Conservation (phyloP, 1,140 invertebrate genomes). For the Lepidurus couesii region DNA sequence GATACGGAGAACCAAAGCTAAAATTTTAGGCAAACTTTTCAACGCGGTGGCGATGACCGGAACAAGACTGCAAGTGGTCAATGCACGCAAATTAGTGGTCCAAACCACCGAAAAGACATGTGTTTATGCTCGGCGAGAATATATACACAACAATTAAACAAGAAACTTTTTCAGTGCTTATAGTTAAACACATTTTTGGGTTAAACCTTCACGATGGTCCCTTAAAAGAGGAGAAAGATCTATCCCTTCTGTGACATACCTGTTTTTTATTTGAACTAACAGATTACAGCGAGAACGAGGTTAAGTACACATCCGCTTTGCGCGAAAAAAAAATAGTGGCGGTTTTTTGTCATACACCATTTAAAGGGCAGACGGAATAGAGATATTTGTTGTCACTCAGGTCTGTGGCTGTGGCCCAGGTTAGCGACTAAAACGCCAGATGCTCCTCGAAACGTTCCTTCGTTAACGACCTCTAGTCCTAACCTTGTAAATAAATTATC, state of each 20-base stretch:
- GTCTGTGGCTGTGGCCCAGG: background rate
- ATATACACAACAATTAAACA: background rate
- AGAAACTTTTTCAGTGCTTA: background rate
- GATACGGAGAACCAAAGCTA: too few relatives aligned
- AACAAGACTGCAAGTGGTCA: too few relatives aligned
- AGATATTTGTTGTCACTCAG: background rate
- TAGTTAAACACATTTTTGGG: too few relatives aligned
- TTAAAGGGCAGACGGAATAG: too few relatives aligned
- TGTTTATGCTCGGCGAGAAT: background rate
- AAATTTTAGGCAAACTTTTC: too few relatives aligned
- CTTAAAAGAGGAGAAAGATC: too few relatives aligned
- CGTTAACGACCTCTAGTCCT: background rate
- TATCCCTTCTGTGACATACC: background rate
- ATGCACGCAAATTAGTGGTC: too few relatives aligned
- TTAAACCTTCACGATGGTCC: too few relatives aligned
- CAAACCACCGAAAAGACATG: too few relatives aligned
- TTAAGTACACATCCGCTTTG: background rate
- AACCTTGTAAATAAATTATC: background rate
- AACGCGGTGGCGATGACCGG: too few relatives aligned
- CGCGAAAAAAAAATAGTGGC: background rate
- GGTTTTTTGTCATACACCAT: background rate
- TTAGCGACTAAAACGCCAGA: background rate
- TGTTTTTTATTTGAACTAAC: background rate
- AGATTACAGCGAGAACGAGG: background rate
- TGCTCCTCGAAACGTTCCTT: background rate